Conservation (phyloP, 2,888 invertebrate genomes). For the Cordilura impudica region DNA sequence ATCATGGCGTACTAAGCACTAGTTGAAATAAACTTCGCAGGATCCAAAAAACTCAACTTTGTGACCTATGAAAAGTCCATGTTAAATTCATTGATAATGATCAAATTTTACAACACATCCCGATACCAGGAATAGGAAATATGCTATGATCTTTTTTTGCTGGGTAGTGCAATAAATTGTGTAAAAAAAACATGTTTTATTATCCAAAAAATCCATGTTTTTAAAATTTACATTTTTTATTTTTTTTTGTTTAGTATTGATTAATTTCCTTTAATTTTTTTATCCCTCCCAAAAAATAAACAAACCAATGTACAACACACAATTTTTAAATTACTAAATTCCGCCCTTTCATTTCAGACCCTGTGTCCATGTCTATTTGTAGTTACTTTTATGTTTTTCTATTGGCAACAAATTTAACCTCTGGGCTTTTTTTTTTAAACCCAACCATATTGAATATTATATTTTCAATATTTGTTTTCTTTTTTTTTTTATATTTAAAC, state of each 20-base stretch:
- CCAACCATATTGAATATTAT: background rate
- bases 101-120: too few species aligned
- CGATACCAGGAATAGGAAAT: too few species aligned
- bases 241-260: background rate
- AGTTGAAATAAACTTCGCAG: too few species aligned
- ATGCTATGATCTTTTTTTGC: too few species aligned
- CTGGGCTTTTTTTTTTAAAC: background rate
- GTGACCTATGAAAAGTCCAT: too few species aligned
- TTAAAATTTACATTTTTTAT: slow-evolving; percentile 33
- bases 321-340: background rate
- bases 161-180: slow-evolving; percentile 37
- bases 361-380: background rate
- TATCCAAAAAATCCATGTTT: slow-evolving; percentile 41
- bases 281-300: background rate
- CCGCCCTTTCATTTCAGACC: too few species aligned
- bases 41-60: too few species aligned
- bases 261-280: slow-evolving; percentile 34
- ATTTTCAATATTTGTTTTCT: slow-evolving; percentile 8
- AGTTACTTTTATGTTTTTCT: background rate
- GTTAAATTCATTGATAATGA: too few species aligned
- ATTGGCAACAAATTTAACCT: background rate
- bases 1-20: too few species aligned
- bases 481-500: background rate
- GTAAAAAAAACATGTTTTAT: slow-evolving; percentile 27
- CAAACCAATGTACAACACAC: background rate